A percentile compares a stretch with the other conserved stretches of the same genome.
These are phyloP conservation scores for Lypha dubia DNA, from an alignment of 2,888 invertebrate genomes.

Conservation along the genomic window DNA sequence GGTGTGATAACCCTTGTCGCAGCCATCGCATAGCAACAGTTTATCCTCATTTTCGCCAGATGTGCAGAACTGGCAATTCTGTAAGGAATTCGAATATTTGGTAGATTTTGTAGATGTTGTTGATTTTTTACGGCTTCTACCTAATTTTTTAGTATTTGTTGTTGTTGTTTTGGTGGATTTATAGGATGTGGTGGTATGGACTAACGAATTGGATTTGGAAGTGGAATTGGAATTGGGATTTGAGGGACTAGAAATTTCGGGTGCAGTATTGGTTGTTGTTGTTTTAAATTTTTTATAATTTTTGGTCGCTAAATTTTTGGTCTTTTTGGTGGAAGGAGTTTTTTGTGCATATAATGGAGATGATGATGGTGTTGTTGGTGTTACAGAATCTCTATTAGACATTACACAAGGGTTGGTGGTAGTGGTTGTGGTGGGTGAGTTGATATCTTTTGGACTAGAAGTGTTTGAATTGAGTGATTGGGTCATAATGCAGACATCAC, in stretches of 20 bases:
- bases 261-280: constrained; percentile 44
- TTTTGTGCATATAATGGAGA: constrained; percentile 40
- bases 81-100: constrained; percentile 83
- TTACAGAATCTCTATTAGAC: constrained; percentile 45
- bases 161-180: constrained; percentile 74
- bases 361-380: constrained; percentile 36
- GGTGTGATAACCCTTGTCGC: constrained; percentile 99
- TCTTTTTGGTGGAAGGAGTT: constrained; percentile 52
- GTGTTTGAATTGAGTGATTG: constrained; percentile 12
- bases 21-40: constrained; percentile 96
- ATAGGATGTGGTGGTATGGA: constrained; percentile 73
- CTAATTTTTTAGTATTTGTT: constrained; percentile 74
- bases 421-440: neutral
- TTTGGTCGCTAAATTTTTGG: constrained; percentile 44
- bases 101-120: constrained; percentile 80
- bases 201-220: no score
- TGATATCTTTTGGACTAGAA: constrained; percentile 37
- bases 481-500: neutral
- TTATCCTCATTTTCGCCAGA: constrained; percentile 98
- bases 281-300: constrained; percentile 48
- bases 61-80: constrained; percentile 99
- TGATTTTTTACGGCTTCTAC: constrained; percentile 75
- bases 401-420: neutral
- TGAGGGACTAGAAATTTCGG: constrained; percentile 68
- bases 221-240: neutral